Evolutionary conservation across 35 echinoderm and acorn worm genomes (phyloP).

Genomic region (Heliocidaris tuberculata): DNA sequence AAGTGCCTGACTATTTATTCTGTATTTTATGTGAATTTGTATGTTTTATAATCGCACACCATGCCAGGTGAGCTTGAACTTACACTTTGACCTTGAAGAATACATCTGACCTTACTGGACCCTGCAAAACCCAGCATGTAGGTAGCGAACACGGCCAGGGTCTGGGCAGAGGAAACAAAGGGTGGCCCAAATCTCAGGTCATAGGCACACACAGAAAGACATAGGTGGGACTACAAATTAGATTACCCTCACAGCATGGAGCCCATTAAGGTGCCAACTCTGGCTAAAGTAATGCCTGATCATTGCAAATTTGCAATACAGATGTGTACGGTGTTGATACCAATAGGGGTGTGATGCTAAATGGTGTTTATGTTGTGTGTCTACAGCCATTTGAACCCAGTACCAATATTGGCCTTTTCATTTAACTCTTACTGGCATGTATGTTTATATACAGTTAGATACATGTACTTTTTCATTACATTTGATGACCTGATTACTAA

Average conservation of each 20-base stretch:
- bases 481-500: no score
- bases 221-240: conserved; percentile 28
- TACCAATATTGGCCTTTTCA: no score
- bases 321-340: no score
- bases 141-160: conserved; percentile 87
- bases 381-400: no score
- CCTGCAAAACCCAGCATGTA: conserved; percentile 82
- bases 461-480: no score
- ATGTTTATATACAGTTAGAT: no score
- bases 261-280: conserved; percentile 31
- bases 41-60: neutral
- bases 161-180: conserved; percentile 57
- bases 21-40: neutral
- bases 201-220: neutral
- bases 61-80: neutral
- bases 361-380: no score
- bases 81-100: conserved; percentile 92
- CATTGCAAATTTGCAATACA: neutral
- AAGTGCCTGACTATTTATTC: no score
- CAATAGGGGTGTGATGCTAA: no score
- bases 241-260: neutral
- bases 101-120: conserved; percentile 66
- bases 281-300: neutral
- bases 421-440: no score
- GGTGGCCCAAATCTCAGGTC: no score